Conservation (phyloP, 35 echinoderm and acorn worm genomes). For the Hemicentrotus pulcherrimus region DNA sequence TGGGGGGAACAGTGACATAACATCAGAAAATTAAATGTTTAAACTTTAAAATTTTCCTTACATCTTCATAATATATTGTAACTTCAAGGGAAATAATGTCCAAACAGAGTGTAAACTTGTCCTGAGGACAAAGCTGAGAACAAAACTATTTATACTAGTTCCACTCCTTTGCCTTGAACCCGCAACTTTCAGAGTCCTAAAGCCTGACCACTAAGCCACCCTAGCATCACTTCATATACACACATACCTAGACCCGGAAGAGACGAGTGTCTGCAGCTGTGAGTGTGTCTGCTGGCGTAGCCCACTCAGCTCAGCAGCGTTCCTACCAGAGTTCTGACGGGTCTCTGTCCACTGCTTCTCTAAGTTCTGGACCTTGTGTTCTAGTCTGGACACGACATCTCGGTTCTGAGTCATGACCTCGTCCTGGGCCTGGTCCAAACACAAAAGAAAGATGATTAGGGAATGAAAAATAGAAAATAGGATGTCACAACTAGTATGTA, state of each 20-base stretch:
- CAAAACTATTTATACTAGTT: too few relatives aligned
- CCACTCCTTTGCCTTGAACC: too few relatives aligned
- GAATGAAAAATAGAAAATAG: too few relatives aligned
- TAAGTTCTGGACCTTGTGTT: slow-evolving; percentile 86
- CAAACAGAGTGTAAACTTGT: too few relatives aligned
- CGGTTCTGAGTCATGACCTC: slow-evolving; percentile 78
- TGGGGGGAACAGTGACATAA: not conserved
- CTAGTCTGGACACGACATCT: slow-evolving; percentile 81
- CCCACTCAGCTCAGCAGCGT: slow-evolving; percentile 77
- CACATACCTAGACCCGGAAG: slow-evolving; percentile 12
- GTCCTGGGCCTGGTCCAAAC: slow-evolving; percentile 68
- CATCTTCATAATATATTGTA: too few relatives aligned
- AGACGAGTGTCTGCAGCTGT: slow-evolving; percentile 67
- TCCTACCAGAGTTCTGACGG: slow-evolving; percentile 73
- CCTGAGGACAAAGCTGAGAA: too few relatives aligned
- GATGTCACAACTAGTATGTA: too few relatives aligned
- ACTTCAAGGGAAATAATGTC: too few relatives aligned
- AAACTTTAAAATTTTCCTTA: too few relatives aligned
- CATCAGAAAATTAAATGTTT: not conserved
- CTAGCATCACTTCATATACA: too few relatives aligned
- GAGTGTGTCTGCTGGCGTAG: slow-evolving; percentile 76
- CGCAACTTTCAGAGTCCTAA: too few relatives aligned
- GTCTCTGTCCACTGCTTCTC: slow-evolving; percentile 92
- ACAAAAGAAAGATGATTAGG: not conserved
- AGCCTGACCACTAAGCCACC: too few relatives aligned